Conservation (phyloP, 2,797 vertebrate genomes). For the Peromyscus melanophrys region DNA sequence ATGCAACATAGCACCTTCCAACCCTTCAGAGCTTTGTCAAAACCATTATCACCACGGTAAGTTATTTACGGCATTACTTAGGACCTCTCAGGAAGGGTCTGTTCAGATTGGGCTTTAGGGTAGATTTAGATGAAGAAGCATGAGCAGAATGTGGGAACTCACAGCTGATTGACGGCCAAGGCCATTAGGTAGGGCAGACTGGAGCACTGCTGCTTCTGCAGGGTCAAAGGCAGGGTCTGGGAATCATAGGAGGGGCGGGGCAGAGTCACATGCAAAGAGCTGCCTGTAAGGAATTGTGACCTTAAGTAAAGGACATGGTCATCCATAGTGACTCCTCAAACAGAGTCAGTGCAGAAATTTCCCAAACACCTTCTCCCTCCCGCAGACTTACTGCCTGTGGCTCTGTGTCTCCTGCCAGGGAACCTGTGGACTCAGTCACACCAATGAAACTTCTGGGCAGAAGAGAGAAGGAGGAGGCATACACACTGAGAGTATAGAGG, state of each 20-base stretch:
- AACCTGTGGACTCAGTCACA: neutral
- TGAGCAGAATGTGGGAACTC: neutral
- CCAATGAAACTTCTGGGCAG: neutral
- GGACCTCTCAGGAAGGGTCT: neutral
- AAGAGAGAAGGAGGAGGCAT: neutral
- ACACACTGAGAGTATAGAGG: neutral
- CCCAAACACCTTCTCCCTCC: neutral
- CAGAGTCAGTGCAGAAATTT: neutral
- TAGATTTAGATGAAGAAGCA: neutral
- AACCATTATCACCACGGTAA: neutral
- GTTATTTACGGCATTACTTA: neutral
- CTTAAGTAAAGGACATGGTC: neutral
- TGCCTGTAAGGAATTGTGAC: neutral
- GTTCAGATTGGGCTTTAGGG: neutral
- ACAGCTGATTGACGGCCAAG: neutral
- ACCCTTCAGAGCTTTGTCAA: neutral
- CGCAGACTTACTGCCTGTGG: neutral
- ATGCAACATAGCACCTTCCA: neutral
- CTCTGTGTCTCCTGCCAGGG: slow-evolving; percentile 18
- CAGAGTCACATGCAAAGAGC: neutral
- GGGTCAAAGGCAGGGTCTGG: neutral
- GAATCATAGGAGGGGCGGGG: neutral
- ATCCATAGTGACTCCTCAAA: neutral
- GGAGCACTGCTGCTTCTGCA: neutral
- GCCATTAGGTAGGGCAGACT: neutral